Percentiles rank a stretch among this genome's conserved stretches.
Evolutionary conservation across 2,888 invertebrate species (phyloP).

Genomic region (Thyatira batis): DNA sequence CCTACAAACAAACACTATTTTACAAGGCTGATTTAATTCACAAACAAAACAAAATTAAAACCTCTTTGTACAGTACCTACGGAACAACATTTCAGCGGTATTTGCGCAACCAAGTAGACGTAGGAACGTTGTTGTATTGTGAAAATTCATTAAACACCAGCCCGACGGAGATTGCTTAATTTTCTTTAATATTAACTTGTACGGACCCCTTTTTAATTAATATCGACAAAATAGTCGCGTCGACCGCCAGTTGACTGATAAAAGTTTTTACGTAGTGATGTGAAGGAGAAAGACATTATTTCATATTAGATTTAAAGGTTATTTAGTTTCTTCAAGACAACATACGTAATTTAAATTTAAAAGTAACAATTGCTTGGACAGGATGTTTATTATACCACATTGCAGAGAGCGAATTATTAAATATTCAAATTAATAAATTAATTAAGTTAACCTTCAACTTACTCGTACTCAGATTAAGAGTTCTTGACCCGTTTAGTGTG

Average conservation of each 20-base stretch:
- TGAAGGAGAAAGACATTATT: too few relatives aligned
- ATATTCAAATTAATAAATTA: too few relatives aligned
- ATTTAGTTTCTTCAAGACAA: too few relatives aligned
- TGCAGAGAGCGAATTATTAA: too few relatives aligned
- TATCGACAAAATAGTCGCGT: slow-evolving; percentile 80
- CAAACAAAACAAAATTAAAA: slow-evolving; percentile 28
- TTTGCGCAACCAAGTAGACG: slow-evolving; percentile 34
- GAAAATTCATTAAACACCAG: slow-evolving; percentile 77
- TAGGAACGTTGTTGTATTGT: slow-evolving; percentile 47
- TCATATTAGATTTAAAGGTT: too few relatives aligned
- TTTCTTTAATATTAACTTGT: slow-evolving; percentile 82
- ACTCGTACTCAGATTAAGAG: too few relatives aligned
- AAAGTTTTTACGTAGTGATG: slow-evolving; percentile 56
- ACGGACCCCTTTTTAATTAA: slow-evolving; percentile 81
- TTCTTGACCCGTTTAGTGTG: too few relatives aligned
- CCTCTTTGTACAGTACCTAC: slow-evolving; percentile 42
- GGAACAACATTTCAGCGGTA: slow-evolving; percentile 6
- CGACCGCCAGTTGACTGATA: slow-evolving; percentile 67
- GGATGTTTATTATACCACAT: too few relatives aligned
- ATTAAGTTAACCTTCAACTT: too few relatives aligned
- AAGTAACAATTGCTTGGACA: too few relatives aligned
- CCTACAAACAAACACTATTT: background rate
- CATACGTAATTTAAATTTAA: too few relatives aligned
- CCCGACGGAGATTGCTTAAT: slow-evolving; percentile 76
- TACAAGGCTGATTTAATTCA: background rate